These are phyloP conservation scores for Wiebesia pumilae DNA, from an alignment of 1,140 invertebrate genomes.

Conservation along the genomic window DNA sequence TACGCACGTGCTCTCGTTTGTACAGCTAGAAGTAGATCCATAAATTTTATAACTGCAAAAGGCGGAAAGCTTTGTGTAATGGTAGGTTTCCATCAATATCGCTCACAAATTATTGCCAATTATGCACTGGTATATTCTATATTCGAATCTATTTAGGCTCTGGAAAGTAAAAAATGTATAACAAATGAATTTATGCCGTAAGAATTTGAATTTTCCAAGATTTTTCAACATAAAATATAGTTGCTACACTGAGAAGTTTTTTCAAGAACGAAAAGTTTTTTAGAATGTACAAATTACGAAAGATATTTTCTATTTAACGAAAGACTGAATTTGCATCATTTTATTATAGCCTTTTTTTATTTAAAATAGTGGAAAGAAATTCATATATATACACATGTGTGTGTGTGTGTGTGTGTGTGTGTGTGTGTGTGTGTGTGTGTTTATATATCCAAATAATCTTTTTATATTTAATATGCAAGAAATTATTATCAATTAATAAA, in stretches of 20 bases:
- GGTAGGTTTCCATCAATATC: not conserved
- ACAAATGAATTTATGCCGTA: not conserved
- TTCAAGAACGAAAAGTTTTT: not conserved
- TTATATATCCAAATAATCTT: too few relatives aligned
- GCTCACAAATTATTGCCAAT: conserved; percentile 12
- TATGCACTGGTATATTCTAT: not conserved
- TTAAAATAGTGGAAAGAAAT: not conserved
- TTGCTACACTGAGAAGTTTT: not conserved
- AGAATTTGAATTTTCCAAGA: not conserved
- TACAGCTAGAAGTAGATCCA: not conserved
- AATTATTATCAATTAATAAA: not conserved
- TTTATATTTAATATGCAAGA: not conserved
- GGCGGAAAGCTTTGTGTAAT: not conserved
- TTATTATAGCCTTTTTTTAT: not conserved
- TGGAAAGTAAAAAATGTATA: not conserved
- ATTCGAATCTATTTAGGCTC: conserved; percentile 2
- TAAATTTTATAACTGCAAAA: conserved; percentile 13
- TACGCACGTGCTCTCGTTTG: not conserved
- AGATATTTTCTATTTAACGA: not conserved
- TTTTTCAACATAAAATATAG: not conserved
- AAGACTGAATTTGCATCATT: not conserved
- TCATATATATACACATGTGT: too few relatives aligned
- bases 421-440: too few relatives aligned
- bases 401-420: too few relatives aligned
- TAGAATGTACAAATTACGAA: not conserved